Percentiles rank a stretch among this genome's conserved stretches.
phyloP scores from a whole-genome alignment of 1,140 invertebrate species.

The Bilobella aurantiaca region DNA sequence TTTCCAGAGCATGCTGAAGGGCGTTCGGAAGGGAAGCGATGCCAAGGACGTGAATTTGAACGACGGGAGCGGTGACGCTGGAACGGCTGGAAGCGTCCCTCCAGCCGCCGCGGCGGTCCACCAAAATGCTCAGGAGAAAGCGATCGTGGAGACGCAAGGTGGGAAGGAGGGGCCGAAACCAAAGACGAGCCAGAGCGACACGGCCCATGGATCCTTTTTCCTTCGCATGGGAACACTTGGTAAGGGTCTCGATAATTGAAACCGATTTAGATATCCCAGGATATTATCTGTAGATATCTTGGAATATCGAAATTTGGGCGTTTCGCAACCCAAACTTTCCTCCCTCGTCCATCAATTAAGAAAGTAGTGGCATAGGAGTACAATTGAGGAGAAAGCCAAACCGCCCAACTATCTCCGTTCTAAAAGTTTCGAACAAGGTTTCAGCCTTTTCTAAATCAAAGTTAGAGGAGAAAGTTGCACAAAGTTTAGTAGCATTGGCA shows the following conservation, averaged over 20 bases:
- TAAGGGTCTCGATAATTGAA: conserved; percentile 41
- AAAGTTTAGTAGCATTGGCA: too few relatives aligned
- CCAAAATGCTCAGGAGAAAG: conserved; percentile 35
- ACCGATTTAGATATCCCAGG: neutral
- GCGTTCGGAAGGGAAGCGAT: conserved; percentile 35
- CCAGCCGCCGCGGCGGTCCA: conserved; percentile 27
- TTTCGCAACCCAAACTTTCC: too few relatives aligned
- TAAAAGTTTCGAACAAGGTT: too few relatives aligned
- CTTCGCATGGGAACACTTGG: conserved; percentile 89
- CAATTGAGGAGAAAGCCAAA: too few relatives aligned
- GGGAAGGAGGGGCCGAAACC: conserved; percentile 30
- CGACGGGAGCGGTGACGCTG: conserved; percentile 35
- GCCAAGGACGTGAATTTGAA: conserved; percentile 38
- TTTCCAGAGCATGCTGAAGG: conserved; percentile 36
- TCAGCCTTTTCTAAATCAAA: too few relatives aligned
- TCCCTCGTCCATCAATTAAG: conserved; percentile 9
- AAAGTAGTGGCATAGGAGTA: too few relatives aligned
- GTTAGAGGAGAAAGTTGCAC: too few relatives aligned
- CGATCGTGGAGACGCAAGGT: conserved; percentile 41
- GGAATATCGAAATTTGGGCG: too few relatives aligned
- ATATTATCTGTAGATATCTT: too few relatives aligned
- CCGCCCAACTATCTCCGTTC: too few relatives aligned
- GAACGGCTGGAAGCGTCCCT: conserved; percentile 21
- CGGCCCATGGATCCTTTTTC: conserved; percentile 91
- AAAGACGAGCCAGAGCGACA: conserved; percentile 84